Percentiles rank a stretch among this genome's conserved stretches.
Evolutionary conservation across 2,113 vertebrate species (phyloP).

Genomic region (Rhinoderma darwinii): DNA sequence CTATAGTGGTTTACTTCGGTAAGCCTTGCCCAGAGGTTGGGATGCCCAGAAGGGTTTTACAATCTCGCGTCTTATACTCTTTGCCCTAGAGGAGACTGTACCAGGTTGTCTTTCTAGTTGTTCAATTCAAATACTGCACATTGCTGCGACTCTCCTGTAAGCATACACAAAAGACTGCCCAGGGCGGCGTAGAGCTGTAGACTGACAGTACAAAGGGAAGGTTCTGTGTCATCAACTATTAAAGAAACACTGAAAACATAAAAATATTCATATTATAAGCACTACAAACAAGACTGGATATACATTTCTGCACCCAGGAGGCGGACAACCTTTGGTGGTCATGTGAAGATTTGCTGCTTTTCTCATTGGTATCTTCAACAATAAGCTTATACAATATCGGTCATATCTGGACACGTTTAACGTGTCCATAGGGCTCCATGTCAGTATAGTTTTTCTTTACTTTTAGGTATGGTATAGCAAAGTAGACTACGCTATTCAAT

Average conservation of each 20-base stretch:
- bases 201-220: neutral
- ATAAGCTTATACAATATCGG: no score
- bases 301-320: neutral
- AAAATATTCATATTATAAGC: neutral
- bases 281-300: neutral
- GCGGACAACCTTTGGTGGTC: neutral
- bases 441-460: no score
- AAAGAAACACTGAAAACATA: neutral
- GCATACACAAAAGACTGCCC: neutral
- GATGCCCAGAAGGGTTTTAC: neutral
- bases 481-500: no score
- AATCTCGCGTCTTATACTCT: neutral
- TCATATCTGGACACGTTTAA: no score
- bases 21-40: neutral
- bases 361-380: neutral
- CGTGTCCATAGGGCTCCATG: no score
- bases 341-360: neutral
- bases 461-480: no score
- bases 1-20: no score
- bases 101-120: neutral
- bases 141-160: neutral
- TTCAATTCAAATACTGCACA: neutral
- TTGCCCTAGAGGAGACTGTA: neutral
- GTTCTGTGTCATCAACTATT: no score
- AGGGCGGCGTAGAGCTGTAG: neutral